Evolutionary conservation across 2,113 vertebrate genomes (phyloP).

Genomic region (Corvus hawaiiensis): DNA sequence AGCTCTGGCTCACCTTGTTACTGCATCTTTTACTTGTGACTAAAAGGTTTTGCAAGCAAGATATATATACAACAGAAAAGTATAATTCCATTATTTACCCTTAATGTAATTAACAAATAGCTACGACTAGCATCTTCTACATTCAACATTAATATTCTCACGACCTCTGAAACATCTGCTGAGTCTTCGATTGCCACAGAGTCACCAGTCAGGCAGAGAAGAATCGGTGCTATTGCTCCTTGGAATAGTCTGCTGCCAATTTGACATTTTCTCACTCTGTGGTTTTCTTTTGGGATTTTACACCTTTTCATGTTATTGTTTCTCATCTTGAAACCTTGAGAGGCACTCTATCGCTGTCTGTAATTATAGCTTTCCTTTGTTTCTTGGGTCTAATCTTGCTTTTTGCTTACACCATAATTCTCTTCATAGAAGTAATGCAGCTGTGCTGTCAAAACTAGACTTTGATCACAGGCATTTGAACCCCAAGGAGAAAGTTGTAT

Average conservation of each 20-base stretch:
- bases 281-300: background rate
- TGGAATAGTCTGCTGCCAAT: background rate
- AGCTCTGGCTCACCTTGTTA: background rate
- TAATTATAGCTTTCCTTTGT: background rate
- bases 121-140: background rate
- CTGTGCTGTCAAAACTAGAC: background rate
- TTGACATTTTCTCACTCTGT: background rate
- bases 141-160: background rate
- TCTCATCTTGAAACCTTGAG: background rate
- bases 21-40: background rate
- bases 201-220: background rate
- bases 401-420: background rate
- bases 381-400: background rate
- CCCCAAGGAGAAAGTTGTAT: background rate
- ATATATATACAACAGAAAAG: background rate
- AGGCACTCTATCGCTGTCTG: background rate
- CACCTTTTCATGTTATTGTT: background rate
- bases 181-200: background rate
- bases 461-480: background rate
- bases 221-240: background rate
- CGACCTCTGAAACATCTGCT: background rate
- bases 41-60: background rate
- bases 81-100: background rate
- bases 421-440: background rate
- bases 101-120: background rate